These are phyloP conservation scores for Zapus hudsonius DNA, from an alignment of 2,113 vertebrate genomes.

Conservation along the genomic window DNA sequence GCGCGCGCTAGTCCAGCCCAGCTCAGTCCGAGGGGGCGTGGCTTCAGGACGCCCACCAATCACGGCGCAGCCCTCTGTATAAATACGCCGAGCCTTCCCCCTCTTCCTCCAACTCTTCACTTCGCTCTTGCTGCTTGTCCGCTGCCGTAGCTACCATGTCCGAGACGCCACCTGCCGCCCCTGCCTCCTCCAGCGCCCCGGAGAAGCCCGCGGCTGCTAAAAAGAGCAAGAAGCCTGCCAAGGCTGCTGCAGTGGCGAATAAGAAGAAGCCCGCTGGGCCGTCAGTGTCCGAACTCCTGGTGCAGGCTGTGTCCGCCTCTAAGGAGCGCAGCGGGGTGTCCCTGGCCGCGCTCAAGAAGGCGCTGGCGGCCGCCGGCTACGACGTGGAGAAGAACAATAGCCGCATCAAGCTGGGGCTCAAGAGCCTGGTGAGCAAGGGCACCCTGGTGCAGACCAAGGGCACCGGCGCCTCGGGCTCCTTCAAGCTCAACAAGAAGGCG, in stretches of 20 bases:
- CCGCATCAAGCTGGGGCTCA: conserved; percentile 73
- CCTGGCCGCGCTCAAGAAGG: conserved; percentile 64
- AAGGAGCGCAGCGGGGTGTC: conserved; percentile 73
- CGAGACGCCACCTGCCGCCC: neutral
- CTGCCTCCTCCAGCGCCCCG: fast-evolving
- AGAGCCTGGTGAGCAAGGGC: conserved; percentile 70
- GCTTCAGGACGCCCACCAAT: conserved; percentile 53
- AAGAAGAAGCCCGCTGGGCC: conserved; percentile 33
- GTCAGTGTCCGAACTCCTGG: conserved; percentile 50
- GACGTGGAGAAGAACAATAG: conserved; percentile 78
- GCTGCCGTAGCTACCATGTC: neutral
- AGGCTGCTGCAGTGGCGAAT: fast-evolving
- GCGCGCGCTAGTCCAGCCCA: too few species aligned
- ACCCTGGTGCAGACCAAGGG: conserved; percentile 75
- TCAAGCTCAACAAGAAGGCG: conserved; percentile 66
- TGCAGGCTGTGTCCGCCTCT: neutral
- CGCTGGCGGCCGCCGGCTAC: conserved; percentile 62
- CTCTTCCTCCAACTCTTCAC: fast-evolving
- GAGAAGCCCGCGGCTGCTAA: conserved; percentile 19
- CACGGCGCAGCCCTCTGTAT: conserved; percentile 67
- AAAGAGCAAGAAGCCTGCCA: neutral
- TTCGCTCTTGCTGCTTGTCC: fast-evolving
- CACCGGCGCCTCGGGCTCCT: conserved; percentile 70
- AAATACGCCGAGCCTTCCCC: neutral
- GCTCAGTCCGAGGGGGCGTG: neutral